Conservation (phyloP, 1,140 invertebrate genomes). For the Drosophila repleta region DNA sequence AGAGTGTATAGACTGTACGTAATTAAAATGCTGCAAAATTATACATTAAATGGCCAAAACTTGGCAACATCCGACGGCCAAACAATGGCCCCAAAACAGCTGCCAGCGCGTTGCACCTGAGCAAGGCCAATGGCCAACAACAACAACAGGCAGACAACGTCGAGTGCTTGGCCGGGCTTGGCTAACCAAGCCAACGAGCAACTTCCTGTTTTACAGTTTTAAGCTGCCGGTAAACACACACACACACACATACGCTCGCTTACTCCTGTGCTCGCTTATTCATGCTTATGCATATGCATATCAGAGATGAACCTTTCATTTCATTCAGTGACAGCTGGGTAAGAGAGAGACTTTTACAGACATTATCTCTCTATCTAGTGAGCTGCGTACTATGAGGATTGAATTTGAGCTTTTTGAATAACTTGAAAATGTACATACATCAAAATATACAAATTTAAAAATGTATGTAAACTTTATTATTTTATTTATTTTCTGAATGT, state of each 20-base stretch:
- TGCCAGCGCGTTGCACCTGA: conserved; percentile 69
- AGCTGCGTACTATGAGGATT: too few species aligned
- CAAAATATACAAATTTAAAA: too few species aligned
- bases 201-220: conserved; percentile 77
- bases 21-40: conserved; percentile 79
- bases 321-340: conserved; percentile 14
- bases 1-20: conserved; percentile 34
- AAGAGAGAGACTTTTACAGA: too few species aligned
- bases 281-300: conserved; percentile 37
- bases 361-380: too few species aligned
- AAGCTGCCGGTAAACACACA: conserved; percentile 58
- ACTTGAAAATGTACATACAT: too few species aligned
- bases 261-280: conserved; percentile 19
- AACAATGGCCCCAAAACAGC: conserved; percentile 73
- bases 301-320: conserved; percentile 44
- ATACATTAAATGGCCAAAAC: conserved; percentile 77
- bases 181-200: conserved; percentile 79
- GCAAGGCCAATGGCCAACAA: conserved; percentile 46
- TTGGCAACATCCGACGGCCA: conserved; percentile 74
- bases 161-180: conserved; percentile 63
- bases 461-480: too few species aligned
- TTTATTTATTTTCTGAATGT: too few species aligned
- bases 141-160: conserved; percentile 46
- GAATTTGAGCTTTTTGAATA: too few species aligned
- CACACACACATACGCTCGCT: conserved; percentile 32